Conservation (phyloP, 2,888 invertebrate genomes). For the Pyrochroa serraticornis region DNA sequence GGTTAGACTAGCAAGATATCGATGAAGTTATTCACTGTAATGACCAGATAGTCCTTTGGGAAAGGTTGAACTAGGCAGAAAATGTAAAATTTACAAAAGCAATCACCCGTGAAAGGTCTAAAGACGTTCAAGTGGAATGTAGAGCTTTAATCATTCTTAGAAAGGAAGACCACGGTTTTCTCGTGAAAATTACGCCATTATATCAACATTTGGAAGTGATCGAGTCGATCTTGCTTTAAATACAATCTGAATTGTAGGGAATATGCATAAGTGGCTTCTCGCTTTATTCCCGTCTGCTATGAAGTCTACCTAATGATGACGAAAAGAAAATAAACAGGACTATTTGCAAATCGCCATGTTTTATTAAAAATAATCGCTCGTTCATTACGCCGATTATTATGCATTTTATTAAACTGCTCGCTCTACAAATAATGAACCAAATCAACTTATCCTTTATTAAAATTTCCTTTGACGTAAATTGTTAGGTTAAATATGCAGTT, state of each 20-base stretch:
- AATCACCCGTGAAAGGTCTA: conserved; percentile 17
- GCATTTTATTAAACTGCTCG: too few species aligned
- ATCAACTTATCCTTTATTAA: too few species aligned
- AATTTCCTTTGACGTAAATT: too few species aligned
- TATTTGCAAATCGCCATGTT: conserved; percentile 23
- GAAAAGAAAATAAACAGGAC: conserved; percentile 33
- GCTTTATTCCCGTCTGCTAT: conserved; percentile 13
- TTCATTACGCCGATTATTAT: not conserved
- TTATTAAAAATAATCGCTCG: conserved; percentile 23
- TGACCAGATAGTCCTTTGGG: conserved; percentile 7
- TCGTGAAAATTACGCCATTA: too few species aligned
- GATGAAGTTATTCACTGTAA: conserved; percentile 2
- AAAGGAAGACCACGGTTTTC: too few species aligned
- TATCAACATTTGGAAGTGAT: too few species aligned
- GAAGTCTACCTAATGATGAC: conserved; percentile 31
- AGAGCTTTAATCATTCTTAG: too few species aligned
- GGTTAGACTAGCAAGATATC: not conserved
- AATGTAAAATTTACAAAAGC: conserved; percentile 12
- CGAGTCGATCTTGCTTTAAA: not conserved
- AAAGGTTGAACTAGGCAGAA: conserved; percentile 13
- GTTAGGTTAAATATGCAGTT: too few species aligned
- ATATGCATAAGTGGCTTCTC: conserved; percentile 20
- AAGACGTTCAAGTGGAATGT: too few species aligned
- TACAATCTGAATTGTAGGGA: not conserved
- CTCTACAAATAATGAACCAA: too few species aligned